phyloP scores from a whole-genome alignment of 2,888 invertebrate species.

The Himalopsyche anomala region DNA sequence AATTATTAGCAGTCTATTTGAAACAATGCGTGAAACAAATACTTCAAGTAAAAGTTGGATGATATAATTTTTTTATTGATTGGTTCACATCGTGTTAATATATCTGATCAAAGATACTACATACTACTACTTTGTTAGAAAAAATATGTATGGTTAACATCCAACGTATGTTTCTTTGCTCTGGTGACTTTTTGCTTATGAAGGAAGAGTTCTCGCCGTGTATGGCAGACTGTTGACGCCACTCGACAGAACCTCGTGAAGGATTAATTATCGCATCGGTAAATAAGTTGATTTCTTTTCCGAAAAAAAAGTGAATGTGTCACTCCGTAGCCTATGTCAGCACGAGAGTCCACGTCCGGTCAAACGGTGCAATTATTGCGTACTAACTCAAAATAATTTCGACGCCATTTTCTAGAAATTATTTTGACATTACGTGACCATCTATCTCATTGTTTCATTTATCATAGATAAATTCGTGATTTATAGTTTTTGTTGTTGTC shows the following conservation, averaged over 20 bases:
- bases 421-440: constrained; percentile 6
- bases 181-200: too few relatives aligned
- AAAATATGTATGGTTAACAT: too few relatives aligned
- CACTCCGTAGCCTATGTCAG: background rate
- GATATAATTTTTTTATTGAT: too few relatives aligned
- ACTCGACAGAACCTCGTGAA: constrained; percentile 47
- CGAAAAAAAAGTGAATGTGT: constrained; percentile 33
- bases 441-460: background rate
- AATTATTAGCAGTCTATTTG: too few relatives aligned
- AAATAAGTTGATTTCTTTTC: constrained; percentile 35
- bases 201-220: too few relatives aligned
- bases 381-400: background rate
- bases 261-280: constrained; percentile 53
- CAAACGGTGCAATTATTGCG: constrained; percentile 29
- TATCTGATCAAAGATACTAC: too few relatives aligned
- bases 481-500: too few relatives aligned
- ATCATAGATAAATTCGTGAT: background rate
- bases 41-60: too few relatives aligned
- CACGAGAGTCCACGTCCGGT: constrained; percentile 27
- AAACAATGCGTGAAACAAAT: too few relatives aligned
- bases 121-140: too few relatives aligned
- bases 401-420: background rate
- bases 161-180: too few relatives aligned
- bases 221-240: background rate
- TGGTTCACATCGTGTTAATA: too few relatives aligned